Evolutionary conservation across 2,797 vertebrate genomes (phyloP).

Genomic region (Octomys mimax): DNA sequence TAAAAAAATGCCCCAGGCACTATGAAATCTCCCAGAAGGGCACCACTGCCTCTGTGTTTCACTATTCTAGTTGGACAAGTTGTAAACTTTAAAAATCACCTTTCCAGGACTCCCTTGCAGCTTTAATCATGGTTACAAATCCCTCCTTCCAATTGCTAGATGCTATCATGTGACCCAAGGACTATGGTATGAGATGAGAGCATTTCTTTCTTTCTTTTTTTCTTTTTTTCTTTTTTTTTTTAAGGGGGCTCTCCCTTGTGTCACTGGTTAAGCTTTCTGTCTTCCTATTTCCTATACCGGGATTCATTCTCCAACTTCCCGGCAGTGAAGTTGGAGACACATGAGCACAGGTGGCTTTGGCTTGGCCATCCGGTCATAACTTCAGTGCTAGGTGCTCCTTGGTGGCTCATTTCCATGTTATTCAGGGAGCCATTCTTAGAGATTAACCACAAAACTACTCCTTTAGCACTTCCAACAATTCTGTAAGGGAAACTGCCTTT

Average conservation of each 20-base stretch:
- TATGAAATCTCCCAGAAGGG: not conserved
- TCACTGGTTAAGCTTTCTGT: not conserved
- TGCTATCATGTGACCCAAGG: not conserved
- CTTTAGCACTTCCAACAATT: not conserved
- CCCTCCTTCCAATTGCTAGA: not conserved
- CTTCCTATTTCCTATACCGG: too few species aligned
- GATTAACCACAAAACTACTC: not conserved
- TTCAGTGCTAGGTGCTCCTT: not conserved
- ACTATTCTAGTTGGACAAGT: not conserved
- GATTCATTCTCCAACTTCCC: not conserved
- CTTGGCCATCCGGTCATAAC: not conserved
- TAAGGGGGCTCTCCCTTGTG: not conserved
- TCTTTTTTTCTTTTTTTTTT: not conserved
- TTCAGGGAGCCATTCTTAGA: not conserved
- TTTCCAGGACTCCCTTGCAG: not conserved
- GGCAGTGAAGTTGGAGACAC: too few species aligned
- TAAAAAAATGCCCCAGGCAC: not conserved
- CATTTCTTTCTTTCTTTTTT: not conserved
- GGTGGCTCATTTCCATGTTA: not conserved
- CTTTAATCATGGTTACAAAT: not conserved
- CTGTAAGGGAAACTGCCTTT: not conserved
- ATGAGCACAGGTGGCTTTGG: not conserved
- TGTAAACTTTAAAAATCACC: not conserved
- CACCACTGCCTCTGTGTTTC: not conserved
- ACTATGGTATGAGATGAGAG: too few species aligned